Percentiles rank a stretch among this genome's conserved stretches.
Evolutionary conservation across 1,140 invertebrate genomes (phyloP).

Genomic region (Hylyphantes graminicola): DNA sequence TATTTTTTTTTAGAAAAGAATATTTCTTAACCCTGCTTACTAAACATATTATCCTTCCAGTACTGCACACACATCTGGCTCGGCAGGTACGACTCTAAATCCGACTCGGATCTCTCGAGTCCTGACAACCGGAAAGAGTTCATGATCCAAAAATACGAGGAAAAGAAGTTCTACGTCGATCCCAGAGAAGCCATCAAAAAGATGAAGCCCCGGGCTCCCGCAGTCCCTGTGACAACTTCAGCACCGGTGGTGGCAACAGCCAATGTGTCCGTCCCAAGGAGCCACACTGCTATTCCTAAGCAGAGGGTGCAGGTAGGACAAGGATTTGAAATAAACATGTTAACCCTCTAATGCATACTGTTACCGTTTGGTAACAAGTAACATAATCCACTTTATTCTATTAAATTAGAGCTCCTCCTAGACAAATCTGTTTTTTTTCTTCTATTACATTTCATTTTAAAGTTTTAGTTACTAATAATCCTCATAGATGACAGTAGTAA

Average conservation of each 20-base stretch:
- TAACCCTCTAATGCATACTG: too few relatives aligned
- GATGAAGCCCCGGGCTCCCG: conserved; percentile 53
- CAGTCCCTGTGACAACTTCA: conserved; percentile 21
- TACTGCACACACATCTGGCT: conserved; percentile 53
- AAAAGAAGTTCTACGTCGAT: conserved; percentile 56
- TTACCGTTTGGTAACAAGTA: too few relatives aligned
- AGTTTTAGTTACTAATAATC: too few relatives aligned
- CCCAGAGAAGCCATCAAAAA: conserved; percentile 54
- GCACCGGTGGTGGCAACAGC: background rate
- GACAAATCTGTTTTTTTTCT: too few relatives aligned
- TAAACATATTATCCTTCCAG: conserved; percentile 11
- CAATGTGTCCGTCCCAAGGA: conserved; percentile 17
- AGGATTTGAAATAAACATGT: too few relatives aligned
- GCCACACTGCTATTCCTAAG: conserved; percentile 45
- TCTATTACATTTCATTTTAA: too few relatives aligned
- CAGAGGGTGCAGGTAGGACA: background rate
- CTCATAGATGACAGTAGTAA: too few relatives aligned
- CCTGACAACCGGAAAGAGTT: conserved; percentile 47
- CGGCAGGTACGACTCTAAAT: conserved; percentile 44
- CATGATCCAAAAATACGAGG: conserved; percentile 53
- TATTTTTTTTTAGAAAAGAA: background rate
- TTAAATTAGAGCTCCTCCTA: too few relatives aligned
- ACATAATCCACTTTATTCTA: too few relatives aligned
- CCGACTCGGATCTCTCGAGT: conserved; percentile 32
- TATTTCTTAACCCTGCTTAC: background rate